Conservation (phyloP, 1,140 invertebrate species). For the Megathymus violae region DNA sequence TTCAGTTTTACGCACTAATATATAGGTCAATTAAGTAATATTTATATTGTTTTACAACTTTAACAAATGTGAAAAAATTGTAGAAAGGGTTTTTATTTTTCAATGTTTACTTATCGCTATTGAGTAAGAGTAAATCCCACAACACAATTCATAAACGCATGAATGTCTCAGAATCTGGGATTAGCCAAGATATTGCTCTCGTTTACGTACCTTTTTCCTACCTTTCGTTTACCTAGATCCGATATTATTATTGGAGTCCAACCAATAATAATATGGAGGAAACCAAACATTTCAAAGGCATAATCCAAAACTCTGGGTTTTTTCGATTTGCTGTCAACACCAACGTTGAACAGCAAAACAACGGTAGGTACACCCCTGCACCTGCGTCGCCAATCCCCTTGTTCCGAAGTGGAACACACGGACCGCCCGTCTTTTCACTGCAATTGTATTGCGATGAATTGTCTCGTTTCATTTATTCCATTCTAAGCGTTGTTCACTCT, state of each 20-base stretch:
- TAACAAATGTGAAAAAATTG: too few relatives aligned
- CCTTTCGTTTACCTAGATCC: background rate
- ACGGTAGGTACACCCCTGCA: constrained; percentile 15
- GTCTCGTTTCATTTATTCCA: constrained; percentile 78
- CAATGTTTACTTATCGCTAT: too few relatives aligned
- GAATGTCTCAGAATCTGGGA: too few relatives aligned
- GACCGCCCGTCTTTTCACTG: constrained; percentile 70
- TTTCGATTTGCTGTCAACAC: constrained; percentile 16
- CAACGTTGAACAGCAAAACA: constrained; percentile 16
- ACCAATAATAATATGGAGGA: too few relatives aligned
- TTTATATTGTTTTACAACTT: too few relatives aligned
- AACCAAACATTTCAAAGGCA: background rate
- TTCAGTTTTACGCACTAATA: too few relatives aligned
- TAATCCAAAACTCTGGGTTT: constrained; percentile 9
- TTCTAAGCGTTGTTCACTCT: constrained; percentile 49
- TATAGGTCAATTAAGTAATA: too few relatives aligned
- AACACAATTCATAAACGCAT: too few relatives aligned
- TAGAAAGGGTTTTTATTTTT: too few relatives aligned
- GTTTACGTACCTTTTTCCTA: too few relatives aligned
- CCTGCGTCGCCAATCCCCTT: constrained; percentile 24
- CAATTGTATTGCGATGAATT: constrained; percentile 75
- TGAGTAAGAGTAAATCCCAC: too few relatives aligned
- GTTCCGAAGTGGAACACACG: constrained; percentile 29
- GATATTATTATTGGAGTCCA: background rate
- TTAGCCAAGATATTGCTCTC: too few relatives aligned